phyloP scores from a whole-genome alignment of 2,888 invertebrate species.

The Silvanus unidentatus region DNA sequence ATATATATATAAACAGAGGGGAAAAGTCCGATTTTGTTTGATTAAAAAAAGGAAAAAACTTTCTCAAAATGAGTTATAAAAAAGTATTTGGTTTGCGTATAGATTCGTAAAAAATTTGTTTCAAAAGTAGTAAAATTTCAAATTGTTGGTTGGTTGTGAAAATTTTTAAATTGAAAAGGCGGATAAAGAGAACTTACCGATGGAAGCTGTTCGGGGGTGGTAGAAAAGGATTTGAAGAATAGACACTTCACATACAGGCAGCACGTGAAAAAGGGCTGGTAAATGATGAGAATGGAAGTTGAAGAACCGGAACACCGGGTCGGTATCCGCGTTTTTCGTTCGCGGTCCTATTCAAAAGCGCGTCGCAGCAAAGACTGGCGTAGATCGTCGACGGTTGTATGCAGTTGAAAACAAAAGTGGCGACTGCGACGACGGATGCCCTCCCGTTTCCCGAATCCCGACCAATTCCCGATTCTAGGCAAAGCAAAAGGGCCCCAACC shows the following conservation, averaged over 20 bases:
- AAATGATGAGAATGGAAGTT: slow-evolving; percentile 3
- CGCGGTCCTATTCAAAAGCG: not conserved
- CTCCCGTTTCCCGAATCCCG: slow-evolving; percentile 6
- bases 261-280: slow-evolving; percentile 4
- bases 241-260: slow-evolving; percentile 5
- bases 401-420: slow-evolving; percentile 1
- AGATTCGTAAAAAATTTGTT: too few relatives aligned
- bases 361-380: slow-evolving; percentile 2
- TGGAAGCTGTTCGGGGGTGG: slow-evolving; percentile 1
- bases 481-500: not conserved
- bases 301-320: not conserved
- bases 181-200: slow-evolving; percentile 1
- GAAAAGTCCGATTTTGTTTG: too few relatives aligned
- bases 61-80: too few relatives aligned
- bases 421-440: slow-evolving; percentile 1
- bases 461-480: slow-evolving; percentile 4
- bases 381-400: not conserved
- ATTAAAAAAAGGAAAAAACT: too few relatives aligned
- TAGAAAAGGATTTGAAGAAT: slow-evolving; percentile 2
- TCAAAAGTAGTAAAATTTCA: too few relatives aligned
- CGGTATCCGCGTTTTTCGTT: too few relatives aligned
- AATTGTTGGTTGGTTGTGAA: too few relatives aligned
- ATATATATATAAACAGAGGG: too few relatives aligned
- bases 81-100: too few relatives aligned
- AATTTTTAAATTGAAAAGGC: too few relatives aligned